Percentiles rank a stretch among this genome's conserved stretches.
Evolutionary conservation across 2,113 vertebrate species (phyloP).

Genomic region (Leptobrachium leishanense): DNA sequence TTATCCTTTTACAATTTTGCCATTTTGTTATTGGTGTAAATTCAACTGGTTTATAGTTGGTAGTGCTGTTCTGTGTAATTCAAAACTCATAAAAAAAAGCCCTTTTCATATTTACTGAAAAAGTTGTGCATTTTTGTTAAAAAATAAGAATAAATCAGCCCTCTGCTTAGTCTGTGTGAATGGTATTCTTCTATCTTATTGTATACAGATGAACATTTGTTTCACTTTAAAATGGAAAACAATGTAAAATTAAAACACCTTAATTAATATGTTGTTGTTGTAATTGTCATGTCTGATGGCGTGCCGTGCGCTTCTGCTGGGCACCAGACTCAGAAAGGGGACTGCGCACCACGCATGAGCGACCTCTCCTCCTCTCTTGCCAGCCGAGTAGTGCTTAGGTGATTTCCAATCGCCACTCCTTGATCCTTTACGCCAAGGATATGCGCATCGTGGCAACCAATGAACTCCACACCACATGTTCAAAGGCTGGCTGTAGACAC

Average conservation of each 20-base stretch:
- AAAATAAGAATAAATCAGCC: constrained; percentile 39
- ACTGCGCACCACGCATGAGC: no score
- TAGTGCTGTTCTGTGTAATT: constrained; percentile 37
- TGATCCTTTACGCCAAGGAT: no score
- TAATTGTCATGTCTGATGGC: background rate
- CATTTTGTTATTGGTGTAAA: constrained; percentile 48
- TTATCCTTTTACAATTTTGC: constrained; percentile 44
- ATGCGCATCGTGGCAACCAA: no score
- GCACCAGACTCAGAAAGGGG: no score
- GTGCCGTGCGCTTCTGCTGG: no score
- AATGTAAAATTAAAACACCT: background rate
- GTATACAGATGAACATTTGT: background rate
- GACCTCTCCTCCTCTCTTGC: no score
- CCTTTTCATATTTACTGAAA: constrained; percentile 38
- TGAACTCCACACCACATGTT: no score
- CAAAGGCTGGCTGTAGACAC: no score
- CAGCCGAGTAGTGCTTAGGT: no score
- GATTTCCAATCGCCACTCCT: no score
- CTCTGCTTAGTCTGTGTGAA: background rate
- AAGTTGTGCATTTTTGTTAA: constrained; percentile 24
- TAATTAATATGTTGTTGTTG: background rate
- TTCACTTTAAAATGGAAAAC: background rate
- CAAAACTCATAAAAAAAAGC: constrained; percentile 44
- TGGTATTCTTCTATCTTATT: background rate
- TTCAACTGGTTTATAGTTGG: constrained; percentile 44